Percentiles rank a stretch among this genome's conserved stretches.
These are phyloP conservation scores for Lacanobia wlatinum DNA, from an alignment of 2,888 invertebrate species.

Conservation along the genomic window DNA sequence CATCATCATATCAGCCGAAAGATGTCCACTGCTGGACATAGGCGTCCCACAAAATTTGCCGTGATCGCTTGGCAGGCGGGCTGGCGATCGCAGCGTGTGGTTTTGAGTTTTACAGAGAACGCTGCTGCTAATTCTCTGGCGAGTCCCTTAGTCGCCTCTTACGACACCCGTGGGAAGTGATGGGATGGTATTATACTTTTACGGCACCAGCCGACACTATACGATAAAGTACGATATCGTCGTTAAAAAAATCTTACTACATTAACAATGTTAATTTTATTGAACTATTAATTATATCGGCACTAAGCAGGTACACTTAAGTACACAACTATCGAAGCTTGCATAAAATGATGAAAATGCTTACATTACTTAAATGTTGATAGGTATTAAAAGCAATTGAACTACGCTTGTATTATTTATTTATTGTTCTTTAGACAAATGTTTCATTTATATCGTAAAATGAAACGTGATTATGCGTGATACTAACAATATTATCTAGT, in stretches of 20 bases:
- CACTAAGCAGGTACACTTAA: background rate
- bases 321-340: background rate
- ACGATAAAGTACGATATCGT: background rate
- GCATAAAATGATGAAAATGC: conserved; percentile 8
- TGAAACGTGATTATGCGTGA: background rate
- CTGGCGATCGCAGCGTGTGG: too few relatives aligned
- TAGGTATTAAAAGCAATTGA: background rate
- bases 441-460: background rate
- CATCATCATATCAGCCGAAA: too few relatives aligned
- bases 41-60: too few relatives aligned
- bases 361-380: background rate
- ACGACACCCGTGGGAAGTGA: too few relatives aligned
- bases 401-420: background rate
- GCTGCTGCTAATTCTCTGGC: too few relatives aligned
- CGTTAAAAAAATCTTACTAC: background rate
- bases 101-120: too few relatives aligned
- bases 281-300: background rate
- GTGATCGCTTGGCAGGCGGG: too few relatives aligned
- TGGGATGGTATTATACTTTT: too few relatives aligned
- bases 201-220: too few relatives aligned
- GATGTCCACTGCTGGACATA: too few relatives aligned
- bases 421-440: background rate
- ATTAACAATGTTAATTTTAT: background rate
- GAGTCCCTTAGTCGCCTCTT: too few relatives aligned
- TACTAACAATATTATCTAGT: too few relatives aligned